Base-by-base conservation (phyloP, 2,797 vertebrate species). In the Chelon auratus region DNA sequence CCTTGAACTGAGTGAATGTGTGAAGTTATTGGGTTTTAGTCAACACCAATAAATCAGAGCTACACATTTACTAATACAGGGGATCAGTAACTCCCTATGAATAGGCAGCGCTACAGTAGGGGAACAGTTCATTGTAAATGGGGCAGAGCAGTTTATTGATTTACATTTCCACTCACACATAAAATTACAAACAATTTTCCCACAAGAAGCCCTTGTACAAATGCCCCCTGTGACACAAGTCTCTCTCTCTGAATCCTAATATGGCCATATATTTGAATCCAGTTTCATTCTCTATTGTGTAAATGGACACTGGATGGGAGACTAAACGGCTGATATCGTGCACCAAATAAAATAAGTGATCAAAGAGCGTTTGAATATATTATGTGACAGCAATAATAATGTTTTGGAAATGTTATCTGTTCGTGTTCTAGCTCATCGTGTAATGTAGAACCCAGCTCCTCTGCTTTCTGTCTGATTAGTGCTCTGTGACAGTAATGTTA, bases 161-260 rank as follows among this genome's bases (percentile, higher is more conserved):
- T 88, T 85, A 85, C 22, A 75, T 42, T 68, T 42, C 51, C 74
- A 78, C 51, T 70, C 79, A 83, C 71, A 73, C 78, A 54, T 82
- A 72, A 66, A 80, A 80, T 48, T 60, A 78, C 84, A 37, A 68
- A 69, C 56, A 55, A 65, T 82, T 76, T 89, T 89, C 86, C 72
- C 83, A 83, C 81, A 79, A 63, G 76, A 87, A 67, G 45, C 12
- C 17, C 71, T 74, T 64, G 59, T 59, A 20, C 36, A 65, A 57
- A 68, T 62, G 37, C 37, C 14, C 87, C 69, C 64, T 68, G 75
- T 73, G 85, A 89, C 24, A 14, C n/a, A 4, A 62, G 45, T 43
- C 68, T 81, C 48, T 48, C 48, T 48, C 33, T 61, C 18, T 56
- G 37, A 69, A 70, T 72, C 81, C 87, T 78, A 86, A 87, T 79